phyloP scores from a whole-genome alignment of 1,140 invertebrate species.

The Drosophila tsacasi region DNA sequence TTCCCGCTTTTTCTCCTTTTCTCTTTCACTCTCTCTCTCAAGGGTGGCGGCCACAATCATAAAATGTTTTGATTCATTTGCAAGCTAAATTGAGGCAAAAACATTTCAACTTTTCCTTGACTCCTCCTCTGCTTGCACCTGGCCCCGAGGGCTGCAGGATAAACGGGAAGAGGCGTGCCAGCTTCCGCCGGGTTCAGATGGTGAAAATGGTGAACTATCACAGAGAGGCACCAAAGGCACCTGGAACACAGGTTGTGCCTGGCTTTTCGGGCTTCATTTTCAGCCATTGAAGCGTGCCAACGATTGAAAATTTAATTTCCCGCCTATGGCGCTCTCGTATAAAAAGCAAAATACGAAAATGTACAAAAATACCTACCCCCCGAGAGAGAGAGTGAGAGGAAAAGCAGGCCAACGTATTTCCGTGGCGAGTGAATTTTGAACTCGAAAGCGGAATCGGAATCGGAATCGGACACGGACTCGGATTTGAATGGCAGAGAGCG shows the following conservation, averaged over 20 bases:
- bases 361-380: neutral
- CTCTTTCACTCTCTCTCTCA: neutral
- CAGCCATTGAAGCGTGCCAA: constrained; percentile 67
- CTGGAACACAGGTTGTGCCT: constrained; percentile 7
- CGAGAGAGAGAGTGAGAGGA: neutral
- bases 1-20: neutral
- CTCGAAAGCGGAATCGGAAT: constrained; percentile 56
- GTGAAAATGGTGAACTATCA: constrained; percentile 30
- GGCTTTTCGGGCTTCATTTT: constrained; percentile 49
- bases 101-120: constrained; percentile 44
- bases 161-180: constrained; percentile 1
- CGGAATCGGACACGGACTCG: constrained; percentile 42
- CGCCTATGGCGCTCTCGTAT: constrained; percentile 58
- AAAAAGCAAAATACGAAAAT: constrained; percentile 24
- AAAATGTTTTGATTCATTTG: constrained; percentile 53
- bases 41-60: constrained; percentile 32
- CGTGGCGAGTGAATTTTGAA: constrained; percentile 57
- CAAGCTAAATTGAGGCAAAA: constrained; percentile 47
- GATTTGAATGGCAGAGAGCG: constrained; percentile 19
- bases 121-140: constrained; percentile 9
- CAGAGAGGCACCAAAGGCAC: neutral
- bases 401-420: constrained; percentile 70
- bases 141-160: constrained; percentile 9
- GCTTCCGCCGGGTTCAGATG: constrained; percentile 23
- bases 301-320: constrained; percentile 84